Evolutionary conservation across 1,140 invertebrate species (phyloP), one percentile per base, ranked within the genome.

Genomic region (Ctenoplectra terminalis): DNA sequence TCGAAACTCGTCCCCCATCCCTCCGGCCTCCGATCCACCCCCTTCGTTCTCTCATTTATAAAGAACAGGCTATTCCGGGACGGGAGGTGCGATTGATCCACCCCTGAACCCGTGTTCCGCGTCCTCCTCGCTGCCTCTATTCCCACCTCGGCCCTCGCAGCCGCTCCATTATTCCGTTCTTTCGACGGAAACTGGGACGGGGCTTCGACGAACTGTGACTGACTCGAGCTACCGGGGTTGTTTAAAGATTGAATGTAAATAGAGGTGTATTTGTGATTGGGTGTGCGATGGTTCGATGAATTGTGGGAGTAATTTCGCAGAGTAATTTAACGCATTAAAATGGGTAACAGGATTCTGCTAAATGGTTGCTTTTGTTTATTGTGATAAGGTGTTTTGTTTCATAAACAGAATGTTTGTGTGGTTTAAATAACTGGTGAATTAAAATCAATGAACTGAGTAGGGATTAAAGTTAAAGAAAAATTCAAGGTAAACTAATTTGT

Each of bases 11-110:
- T 84, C 85, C 86, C 82, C 11, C 46, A 60, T 79, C 70, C 67
- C 73, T 63, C 74, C 69, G 74, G 1, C 43, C 81, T 43, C n/a
- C 17, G 8, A 56, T 69, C 83, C 87, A 87, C 84, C 88, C 87
- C 88, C 86, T 90, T 71, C 77, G 79, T 81, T 89, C 80, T 89
- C 91, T 94, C 92, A 93, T 93, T 93, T 93, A 94, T 93, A 94
- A 93, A 93, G 92, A 93, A 93, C 89, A 89, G 88, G 79, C 90
- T 89, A 81, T 67, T 81, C 75, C 86, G 84, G 87, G 82, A 87
- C 87, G n/a, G 15, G 78, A 89, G 87, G 83, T 84, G 87, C 91
- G 90, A 93, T 94, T 93, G 92, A 93, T 93, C 88, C 87, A 72
- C 83, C 48, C 77, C 37, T 67, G 37, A 48, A 56, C 37, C 31